These are phyloP conservation scores for Rhodophaea formosa DNA, from an alignment of 2,888 invertebrate species.

Conservation along the genomic window DNA sequence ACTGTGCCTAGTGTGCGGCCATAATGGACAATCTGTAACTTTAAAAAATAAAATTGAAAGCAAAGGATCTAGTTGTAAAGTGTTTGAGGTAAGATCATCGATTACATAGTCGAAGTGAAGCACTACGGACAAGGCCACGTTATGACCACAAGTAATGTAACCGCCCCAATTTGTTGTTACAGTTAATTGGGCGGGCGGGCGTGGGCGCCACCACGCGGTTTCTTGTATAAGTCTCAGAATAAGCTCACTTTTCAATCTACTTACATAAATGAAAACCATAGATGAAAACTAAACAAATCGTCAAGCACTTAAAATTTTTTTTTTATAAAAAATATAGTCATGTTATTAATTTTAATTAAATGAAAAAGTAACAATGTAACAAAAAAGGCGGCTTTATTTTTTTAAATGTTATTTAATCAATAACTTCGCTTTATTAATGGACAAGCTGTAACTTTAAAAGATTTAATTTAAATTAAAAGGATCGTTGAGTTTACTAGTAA, in stretches of 20 bases:
- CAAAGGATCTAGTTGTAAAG: neutral
- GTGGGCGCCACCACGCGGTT: neutral
- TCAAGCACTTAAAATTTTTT: neutral
- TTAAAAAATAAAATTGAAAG: too few species aligned
- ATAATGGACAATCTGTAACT: too few species aligned
- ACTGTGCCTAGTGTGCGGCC: too few species aligned
- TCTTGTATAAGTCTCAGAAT: neutral
- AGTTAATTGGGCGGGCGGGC: neutral
- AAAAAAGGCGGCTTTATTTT: too few species aligned
- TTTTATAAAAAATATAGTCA: neutral
- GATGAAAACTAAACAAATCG: neutral
- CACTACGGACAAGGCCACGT: constrained; percentile 18
- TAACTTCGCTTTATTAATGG: too few species aligned
- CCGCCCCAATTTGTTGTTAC: neutral
- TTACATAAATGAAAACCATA: too few species aligned
- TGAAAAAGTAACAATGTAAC: too few species aligned
- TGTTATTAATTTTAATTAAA: neutral
- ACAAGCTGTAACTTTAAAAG: too few species aligned
- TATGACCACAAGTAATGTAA: constrained; percentile 5
- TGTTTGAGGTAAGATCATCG: neutral
- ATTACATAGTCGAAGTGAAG: neutral
- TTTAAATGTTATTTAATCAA: too few species aligned
- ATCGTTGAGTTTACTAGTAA: too few species aligned
- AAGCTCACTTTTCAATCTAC: neutral
- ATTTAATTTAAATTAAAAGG: too few species aligned